A percentile compares a stretch with the other conserved stretches of the same genome.
Evolutionary conservation across 2,888 invertebrate species (phyloP).

Genomic region (Sphinx pinastri): DNA sequence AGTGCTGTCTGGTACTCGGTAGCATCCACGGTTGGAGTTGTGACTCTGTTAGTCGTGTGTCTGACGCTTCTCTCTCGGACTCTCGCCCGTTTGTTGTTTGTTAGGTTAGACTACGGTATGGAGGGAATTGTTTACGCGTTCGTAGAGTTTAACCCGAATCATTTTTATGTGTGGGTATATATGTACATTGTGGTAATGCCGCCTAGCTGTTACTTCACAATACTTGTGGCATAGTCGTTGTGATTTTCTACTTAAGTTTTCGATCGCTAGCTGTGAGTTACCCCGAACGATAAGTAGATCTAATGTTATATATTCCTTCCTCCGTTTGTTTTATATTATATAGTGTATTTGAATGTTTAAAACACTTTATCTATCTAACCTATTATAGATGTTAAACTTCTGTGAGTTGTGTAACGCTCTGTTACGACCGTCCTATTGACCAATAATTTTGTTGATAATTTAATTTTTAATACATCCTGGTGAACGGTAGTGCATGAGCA

Average conservation of each 20-base stretch:
- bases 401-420: slow-evolving; percentile 31
- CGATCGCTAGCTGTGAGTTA: slow-evolving; percentile 66
- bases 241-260: slow-evolving; percentile 66
- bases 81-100: slow-evolving; percentile 71
- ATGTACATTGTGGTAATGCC: slow-evolving; percentile 58
- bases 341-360: slow-evolving; percentile 24
- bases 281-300: slow-evolving; percentile 26
- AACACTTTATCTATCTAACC: slow-evolving; percentile 20
- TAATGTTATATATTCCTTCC: slow-evolving; percentile 21
- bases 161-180: slow-evolving; percentile 62
- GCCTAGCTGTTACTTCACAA: slow-evolving; percentile 66
- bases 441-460: slow-evolving; percentile 40
- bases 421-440: slow-evolving; percentile 62
- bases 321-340: slow-evolving; percentile 24
- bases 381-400: slow-evolving; percentile 24
- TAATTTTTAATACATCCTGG: slow-evolving; percentile 13
- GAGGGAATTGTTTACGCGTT: slow-evolving; percentile 67
- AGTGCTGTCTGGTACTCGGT: slow-evolving; percentile 69
- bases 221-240: slow-evolving; percentile 63
- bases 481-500: slow-evolving; percentile 12
- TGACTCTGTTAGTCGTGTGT: slow-evolving; percentile 69
- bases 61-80: slow-evolving; percentile 69
- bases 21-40: slow-evolving; percentile 71
- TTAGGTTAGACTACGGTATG: slow-evolving; percentile 67
- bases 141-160: slow-evolving; percentile 57